Base-by-base conservation (phyloP, 1,140 invertebrate genomes). In the Trichogramma pretiosum region DNA sequence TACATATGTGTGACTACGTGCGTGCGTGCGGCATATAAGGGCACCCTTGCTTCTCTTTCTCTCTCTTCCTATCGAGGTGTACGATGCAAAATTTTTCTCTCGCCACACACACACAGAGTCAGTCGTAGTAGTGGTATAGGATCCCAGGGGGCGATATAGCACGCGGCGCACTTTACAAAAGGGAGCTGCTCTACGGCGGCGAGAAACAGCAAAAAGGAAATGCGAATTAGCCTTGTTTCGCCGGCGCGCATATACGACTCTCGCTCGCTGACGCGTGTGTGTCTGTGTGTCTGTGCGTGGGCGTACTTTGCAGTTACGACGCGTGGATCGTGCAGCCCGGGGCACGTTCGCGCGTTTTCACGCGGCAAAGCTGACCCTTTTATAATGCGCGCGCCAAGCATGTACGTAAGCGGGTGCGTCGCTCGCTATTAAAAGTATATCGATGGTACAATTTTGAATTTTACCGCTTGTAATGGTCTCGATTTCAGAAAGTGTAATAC, bases 161-260 rank as follows among this genome's bases (percentile, higher is more conserved):
- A 49, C 44, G 39, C 48, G 42, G 22, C 24, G 41, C 41, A 21
- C 26, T 24, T 21, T 7, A n/a, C n/a, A n/a, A n/a, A n/a, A n/a
- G 26, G 13, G 24, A 16, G 2, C n/a, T n/a, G n/a, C n/a, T n/a
- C 18, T 5, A 13, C 9, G 34, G 16, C 9, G 23, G 19, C 1
- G 13, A 13, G 11, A 9, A n/a, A 11, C 14, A 8, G 17, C 18
- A 10, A 37, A 16, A 41, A 24, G 30, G 28, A 48, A 43, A 48
- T 2, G 33, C n/a, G 16, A 43, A 48, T 48, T 48, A 32, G 39
- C 40, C 47, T 48, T 48, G 47, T 48, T 48, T 48, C 39, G n/a
- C 7, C 4, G 11, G 39, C 18, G 34, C 38, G n/a, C n/a, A n/a
- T 41, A 30, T 18, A 3, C 8, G 3, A 4, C 2, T 2, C 9